phyloP scores from a whole-genome alignment of 2,888 invertebrate genomes.

The Loripinus fragilis region DNA sequence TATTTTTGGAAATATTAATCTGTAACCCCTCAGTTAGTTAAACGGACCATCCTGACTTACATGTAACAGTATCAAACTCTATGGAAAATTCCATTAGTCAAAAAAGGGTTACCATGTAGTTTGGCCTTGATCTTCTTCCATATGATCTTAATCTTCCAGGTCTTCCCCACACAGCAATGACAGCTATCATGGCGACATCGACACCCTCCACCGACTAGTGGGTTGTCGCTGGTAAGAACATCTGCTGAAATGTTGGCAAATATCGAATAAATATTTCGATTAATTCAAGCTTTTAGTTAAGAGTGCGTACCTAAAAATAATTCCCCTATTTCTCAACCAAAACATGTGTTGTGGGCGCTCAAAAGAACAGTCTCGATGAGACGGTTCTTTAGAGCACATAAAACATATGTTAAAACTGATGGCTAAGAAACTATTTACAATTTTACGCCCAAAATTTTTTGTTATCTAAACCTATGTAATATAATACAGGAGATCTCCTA shows the following conservation, averaged over 20 bases:
- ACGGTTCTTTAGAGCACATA: neutral
- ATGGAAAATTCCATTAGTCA: too few species aligned
- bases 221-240: neutral
- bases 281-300: neutral
- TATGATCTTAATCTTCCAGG: slow-evolving; percentile 8
- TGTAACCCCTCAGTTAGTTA: too few species aligned
- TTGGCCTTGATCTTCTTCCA: slow-evolving; percentile 4
- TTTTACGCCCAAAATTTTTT: too few species aligned
- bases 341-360: neutral
- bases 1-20: too few species aligned
- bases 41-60: too few species aligned
- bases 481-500: too few species aligned
- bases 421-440: too few species aligned
- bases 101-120: slow-evolving; percentile 8
- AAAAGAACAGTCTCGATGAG: neutral
- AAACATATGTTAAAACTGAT: too few species aligned
- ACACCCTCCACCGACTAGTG: neutral
- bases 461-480: too few species aligned
- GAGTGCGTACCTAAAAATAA: neutral
- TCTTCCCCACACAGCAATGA: slow-evolving; percentile 15
- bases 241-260: too few species aligned
- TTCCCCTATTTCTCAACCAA: neutral
- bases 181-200: slow-evolving; percentile 18
- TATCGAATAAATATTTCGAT: neutral
- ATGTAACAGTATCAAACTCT: too few species aligned